Evolutionary conservation across 1,140 invertebrate species (phyloP), one percentile per base, ranked within the genome.

Genomic region (Mylabris phalerata): DNA sequence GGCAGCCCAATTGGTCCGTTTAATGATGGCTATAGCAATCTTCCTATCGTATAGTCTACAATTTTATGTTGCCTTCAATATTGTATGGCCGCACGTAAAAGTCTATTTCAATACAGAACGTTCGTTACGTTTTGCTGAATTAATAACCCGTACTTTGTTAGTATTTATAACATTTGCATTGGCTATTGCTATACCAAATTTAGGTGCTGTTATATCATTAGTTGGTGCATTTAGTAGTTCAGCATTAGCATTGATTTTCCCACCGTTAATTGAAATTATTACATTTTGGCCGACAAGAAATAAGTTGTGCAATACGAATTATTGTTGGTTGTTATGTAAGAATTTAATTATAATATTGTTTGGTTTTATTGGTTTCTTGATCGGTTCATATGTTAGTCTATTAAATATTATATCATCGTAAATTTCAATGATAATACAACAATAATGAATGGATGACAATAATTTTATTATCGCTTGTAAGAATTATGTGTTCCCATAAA

Each of bases 151-250:
- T 56, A 80, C 87, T 4, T 51, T 81, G 42, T 74, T 93, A 24
- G 88, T 94, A 19, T 74, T 86, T 13, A 73, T 90, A 26, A 92
- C 90, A 59, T 92, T 93, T 82, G 71, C 82, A n/a, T 77, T 95
- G 55, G 93, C 93, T 3, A 83, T 85, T 9, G 77, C 86, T 9
- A 89, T 96, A 69, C 92, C 92, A 5, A 89, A 94, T 73, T 76
- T 97, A 55, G 90, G 92, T 50, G 80, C 90, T 25, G 86, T 96
- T 42, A 97, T 97, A 48, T 92, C 92, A 0, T 77, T 95, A 32
- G 91, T 96, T 25, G 94, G 94, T 5, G 91, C 94, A 9, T 83
- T 95, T 42, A 90, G 89, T 70, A 93, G 91, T 68, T 92, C 90
- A 9, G 85, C 90, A 0, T 78, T 96, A 51, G 92, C 93, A 0